Evolutionary conservation across 1,140 invertebrate genomes (phyloP), one percentile per base, ranked within the genome.

Genomic region (Drosophila pallidifrons): DNA sequence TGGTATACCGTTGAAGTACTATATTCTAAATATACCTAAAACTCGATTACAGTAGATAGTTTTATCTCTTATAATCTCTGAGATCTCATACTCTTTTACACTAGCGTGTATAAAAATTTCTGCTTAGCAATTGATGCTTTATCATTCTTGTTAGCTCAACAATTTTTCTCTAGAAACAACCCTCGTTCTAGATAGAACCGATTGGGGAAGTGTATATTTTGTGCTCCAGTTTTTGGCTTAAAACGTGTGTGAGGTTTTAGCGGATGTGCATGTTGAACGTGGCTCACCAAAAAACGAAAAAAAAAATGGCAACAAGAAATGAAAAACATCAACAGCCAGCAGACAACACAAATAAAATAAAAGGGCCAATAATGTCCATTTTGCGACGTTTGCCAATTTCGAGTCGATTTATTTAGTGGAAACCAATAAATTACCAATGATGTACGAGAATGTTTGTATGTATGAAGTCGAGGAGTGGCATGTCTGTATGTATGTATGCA

Each of bases 371-470:
- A 82, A 88, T 89, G 83, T 86, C 85, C 83, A 75, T 88, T 89
- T 87, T 83, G 83, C 85, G 83, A 89, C 83, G 83, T 88, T 86
- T 88, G 83, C 83, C 83, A 87, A 88, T 87, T 87, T 88, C 74
- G 86, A 77, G 82, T 87, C 80, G 83, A 88, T 87, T 87, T 87
- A 87, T 87, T 87, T 87, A 89, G 83, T 87, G 83, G 83, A 87
- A 87, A 83, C 80, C 83, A 88, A 87, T 87, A 87, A 87, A 87
- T 87, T 88, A 87, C 83, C 83, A 88, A 88, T 88, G 85, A 83
- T 88, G 85, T 81, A 87, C 54, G 66, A 58, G 64, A 51, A 11
- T 57, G 38, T 59, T 16, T 65, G 32, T 45, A 13, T 52, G 35
- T 25, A 7, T 52, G 20, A 25, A 25, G 3, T 25, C 20, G 3